These are phyloP conservation scores for Misgurnus anguillicaudatus DNA, from an alignment of 2,113 vertebrate genomes.

Conservation along the genomic window DNA sequence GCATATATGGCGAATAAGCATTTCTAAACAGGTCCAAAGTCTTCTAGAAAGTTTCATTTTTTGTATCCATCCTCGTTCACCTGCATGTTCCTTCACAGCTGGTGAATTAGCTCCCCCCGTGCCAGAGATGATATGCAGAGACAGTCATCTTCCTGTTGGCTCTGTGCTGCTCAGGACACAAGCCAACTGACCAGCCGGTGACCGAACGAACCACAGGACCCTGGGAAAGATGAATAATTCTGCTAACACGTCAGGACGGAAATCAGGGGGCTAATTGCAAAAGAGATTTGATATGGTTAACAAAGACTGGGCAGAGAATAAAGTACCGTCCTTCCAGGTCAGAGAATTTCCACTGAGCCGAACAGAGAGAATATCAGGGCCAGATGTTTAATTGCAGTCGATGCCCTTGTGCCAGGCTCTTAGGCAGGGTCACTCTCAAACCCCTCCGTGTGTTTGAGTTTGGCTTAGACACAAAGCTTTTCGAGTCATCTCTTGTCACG, in stretches of 20 bases:
- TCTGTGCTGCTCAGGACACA: slow-evolving; percentile 51
- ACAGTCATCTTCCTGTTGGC: slow-evolving; percentile 45
- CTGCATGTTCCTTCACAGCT: slow-evolving; percentile 71
- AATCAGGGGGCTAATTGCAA: slow-evolving; percentile 60
- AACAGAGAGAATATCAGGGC: slow-evolving; percentile 49
- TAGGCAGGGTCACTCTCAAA: slow-evolving; percentile 27
- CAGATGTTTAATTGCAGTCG: slow-evolving; percentile 67
- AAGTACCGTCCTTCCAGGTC: slow-evolving; percentile 55
- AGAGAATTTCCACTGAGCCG: slow-evolving; percentile 54
- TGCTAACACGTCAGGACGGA: slow-evolving; percentile 61
- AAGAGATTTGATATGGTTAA: slow-evolving; percentile 59
- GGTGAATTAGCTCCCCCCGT: slow-evolving; percentile 72
- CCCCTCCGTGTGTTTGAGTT: slow-evolving; percentile 28
- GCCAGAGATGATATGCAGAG: slow-evolving; percentile 53
- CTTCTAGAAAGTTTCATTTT: slow-evolving; percentile 33
- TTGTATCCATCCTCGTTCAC: slow-evolving; percentile 59
- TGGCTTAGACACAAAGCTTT: slow-evolving; percentile 21
- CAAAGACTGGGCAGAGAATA: slow-evolving; percentile 57
- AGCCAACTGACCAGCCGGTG: slow-evolving; percentile 68
- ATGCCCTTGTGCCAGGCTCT: slow-evolving; percentile 41
- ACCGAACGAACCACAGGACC: slow-evolving; percentile 61
- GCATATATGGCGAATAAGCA: background rate
- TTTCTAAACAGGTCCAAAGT: slow-evolving; percentile 33
- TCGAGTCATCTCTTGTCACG: background rate
- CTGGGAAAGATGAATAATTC: slow-evolving; percentile 64